These are phyloP conservation scores for Incurvaria masculella DNA, from an alignment of 2,888 invertebrate genomes.

Conservation along the genomic window DNA sequence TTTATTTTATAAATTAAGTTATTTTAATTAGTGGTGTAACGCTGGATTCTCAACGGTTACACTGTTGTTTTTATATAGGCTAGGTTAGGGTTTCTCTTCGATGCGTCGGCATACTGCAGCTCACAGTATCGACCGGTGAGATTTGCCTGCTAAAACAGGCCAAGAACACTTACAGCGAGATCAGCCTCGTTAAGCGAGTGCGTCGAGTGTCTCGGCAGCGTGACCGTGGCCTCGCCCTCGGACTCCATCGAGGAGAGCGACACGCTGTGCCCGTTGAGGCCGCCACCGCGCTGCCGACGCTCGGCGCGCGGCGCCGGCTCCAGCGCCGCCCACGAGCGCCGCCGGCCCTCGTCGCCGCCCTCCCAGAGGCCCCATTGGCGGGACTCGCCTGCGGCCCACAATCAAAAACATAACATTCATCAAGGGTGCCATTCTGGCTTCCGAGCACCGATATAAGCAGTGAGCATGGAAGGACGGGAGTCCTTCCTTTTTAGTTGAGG, in stretches of 20 bases:
- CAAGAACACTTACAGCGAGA: constrained; percentile 62
- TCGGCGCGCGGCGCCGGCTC: constrained; percentile 53
- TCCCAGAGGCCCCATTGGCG: constrained; percentile 51
- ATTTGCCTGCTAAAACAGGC: neutral
- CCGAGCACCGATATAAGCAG: too few relatives aligned
- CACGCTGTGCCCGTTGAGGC: constrained; percentile 47
- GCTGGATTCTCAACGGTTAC: too few relatives aligned
- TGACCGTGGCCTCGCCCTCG: constrained; percentile 70
- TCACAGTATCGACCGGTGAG: neutral
- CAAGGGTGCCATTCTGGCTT: too few relatives aligned
- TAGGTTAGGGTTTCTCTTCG: too few relatives aligned
- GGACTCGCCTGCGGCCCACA: constrained; percentile 32
- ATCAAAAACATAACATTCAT: too few relatives aligned
- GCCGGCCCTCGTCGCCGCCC: constrained; percentile 56
- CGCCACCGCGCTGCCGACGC: constrained; percentile 38
- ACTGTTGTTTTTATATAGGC: too few relatives aligned
- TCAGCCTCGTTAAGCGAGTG: constrained; percentile 88
- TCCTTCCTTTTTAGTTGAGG: too few relatives aligned
- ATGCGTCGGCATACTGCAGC: neutral
- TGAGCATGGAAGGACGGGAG: neutral
- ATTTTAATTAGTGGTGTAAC: too few relatives aligned
- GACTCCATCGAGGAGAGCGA: constrained; percentile 70
- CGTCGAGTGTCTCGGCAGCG: constrained; percentile 62
- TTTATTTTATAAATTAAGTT: too few relatives aligned
- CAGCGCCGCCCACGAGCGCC: constrained; percentile 87